These are phyloP conservation scores for Toxotes chatareus DNA, from an alignment of 2,113 vertebrate genomes.

Conservation along the genomic window DNA sequence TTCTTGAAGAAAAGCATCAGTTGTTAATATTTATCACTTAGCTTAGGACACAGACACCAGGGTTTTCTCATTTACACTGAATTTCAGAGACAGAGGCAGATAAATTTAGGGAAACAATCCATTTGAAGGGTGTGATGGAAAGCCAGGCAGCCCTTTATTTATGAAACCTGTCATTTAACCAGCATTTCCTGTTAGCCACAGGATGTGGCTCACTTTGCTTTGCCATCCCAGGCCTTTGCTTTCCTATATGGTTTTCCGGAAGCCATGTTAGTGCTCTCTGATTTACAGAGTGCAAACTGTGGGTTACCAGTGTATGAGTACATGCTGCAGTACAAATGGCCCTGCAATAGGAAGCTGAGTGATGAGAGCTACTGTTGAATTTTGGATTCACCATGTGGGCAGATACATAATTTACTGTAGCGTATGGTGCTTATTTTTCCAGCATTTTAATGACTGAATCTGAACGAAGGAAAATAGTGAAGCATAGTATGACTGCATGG, in stretches of 20 bases:
- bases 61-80: conserved; percentile 34
- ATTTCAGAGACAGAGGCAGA: conserved; percentile 31
- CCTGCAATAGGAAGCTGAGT: conserved; percentile 30
- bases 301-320: conserved; percentile 46
- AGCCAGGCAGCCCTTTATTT: conserved; percentile 60
- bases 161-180: conserved; percentile 79
- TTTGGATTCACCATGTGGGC: conserved; percentile 3
- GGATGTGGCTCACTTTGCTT: conserved; percentile 73
- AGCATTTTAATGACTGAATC: neutral
- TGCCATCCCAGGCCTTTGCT: conserved; percentile 33
- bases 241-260: conserved; percentile 68
- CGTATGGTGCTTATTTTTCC: conserved; percentile 11
- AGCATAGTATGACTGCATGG: neutral
- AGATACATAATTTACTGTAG: conserved; percentile 19
- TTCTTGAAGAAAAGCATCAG: neutral
- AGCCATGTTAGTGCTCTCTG: conserved; percentile 58
- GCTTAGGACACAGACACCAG: neutral
- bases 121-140: conserved; percentile 68
- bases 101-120: conserved; percentile 43
- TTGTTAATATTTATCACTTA: neutral
- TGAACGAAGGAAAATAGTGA: neutral
- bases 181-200: conserved; percentile 74
- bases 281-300: conserved; percentile 65
- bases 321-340: conserved; percentile 47
- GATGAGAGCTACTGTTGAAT: conserved; percentile 11